phyloP scores from a whole-genome alignment of 2,888 invertebrate genomes.

The Drosophila algonquin region DNA sequence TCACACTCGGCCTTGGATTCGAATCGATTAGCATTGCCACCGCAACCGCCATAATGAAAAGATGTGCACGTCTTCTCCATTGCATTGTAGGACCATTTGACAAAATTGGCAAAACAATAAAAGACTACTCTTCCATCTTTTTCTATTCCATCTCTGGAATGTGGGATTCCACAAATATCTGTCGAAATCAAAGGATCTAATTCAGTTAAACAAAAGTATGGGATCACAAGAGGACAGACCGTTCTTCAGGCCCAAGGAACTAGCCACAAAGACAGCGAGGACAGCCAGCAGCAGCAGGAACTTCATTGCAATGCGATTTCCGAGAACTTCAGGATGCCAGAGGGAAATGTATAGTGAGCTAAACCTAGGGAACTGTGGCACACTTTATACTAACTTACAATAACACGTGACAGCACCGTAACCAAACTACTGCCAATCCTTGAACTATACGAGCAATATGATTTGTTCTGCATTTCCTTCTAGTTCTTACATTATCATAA shows the following conservation, averaged over 20 bases:
- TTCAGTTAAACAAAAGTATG: too few relatives aligned
- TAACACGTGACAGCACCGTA: neutral
- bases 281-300: neutral
- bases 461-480: too few relatives aligned
- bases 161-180: too few relatives aligned
- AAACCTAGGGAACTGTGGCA: neutral
- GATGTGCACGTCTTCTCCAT: slow-evolving; percentile 21
- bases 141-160: slow-evolving; percentile 9
- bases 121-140: too few relatives aligned
- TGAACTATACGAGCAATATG: too few relatives aligned
- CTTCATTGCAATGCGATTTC: neutral
- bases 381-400: neutral
- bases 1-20: slow-evolving; percentile 24
- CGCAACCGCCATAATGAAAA: slow-evolving; percentile 43
- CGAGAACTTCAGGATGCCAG: neutral
- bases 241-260: neutral
- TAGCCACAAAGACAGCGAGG: neutral
- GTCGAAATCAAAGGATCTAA: too few relatives aligned
- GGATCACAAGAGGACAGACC: too few relatives aligned
- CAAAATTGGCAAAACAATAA: slow-evolving; percentile 18
- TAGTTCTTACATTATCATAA: too few relatives aligned
- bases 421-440: too few relatives aligned
- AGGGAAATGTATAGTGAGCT: neutral
- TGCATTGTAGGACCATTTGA: slow-evolving; percentile 40
- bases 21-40: slow-evolving; percentile 55